A percentile compares a stretch with the other conserved stretches of the same genome.
Evolutionary conservation across 2,797 vertebrate species (phyloP).

Genomic region (Danio albolineatus): DNA sequence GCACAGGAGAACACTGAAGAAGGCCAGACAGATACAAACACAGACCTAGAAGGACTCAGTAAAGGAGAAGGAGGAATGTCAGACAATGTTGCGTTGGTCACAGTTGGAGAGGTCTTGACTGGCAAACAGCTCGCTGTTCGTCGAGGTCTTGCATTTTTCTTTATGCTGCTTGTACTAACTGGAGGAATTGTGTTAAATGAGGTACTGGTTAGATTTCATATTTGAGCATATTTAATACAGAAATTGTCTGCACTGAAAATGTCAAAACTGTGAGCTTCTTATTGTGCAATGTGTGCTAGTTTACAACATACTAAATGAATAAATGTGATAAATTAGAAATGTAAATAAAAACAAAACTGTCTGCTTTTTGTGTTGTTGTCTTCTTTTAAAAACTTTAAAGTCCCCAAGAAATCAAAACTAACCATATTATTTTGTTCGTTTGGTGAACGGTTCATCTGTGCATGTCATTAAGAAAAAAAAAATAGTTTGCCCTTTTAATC

Average conservation of each 20-base stretch:
- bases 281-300: no score
- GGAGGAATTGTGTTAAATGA: constrained; percentile 71
- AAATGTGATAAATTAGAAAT: no score
- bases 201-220: constrained; percentile 66
- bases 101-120: constrained; percentile 52
- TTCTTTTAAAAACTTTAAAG: no score
- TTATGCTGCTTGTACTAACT: constrained; percentile 72
- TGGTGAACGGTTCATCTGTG: no score
- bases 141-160: constrained; percentile 65
- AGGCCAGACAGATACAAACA: neutral
- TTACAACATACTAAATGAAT: no score
- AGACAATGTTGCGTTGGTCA: neutral
- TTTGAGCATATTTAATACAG: constrained; percentile 39
- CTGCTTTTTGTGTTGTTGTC: no score
- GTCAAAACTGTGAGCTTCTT: neutral
- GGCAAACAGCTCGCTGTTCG: constrained; percentile 72
- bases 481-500: no score
- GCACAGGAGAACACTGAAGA: constrained; percentile 30
- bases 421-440: no score
- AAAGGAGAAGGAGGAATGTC: constrained; percentile 22
- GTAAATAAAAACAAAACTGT: no score
- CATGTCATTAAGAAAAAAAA: no score
- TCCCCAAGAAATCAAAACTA: no score
- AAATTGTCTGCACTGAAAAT: neutral
- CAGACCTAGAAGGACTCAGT: constrained; percentile 48